Evolutionary conservation across 2,797 vertebrate genomes (phyloP).

Genomic region (Choloepus didactylus): DNA sequence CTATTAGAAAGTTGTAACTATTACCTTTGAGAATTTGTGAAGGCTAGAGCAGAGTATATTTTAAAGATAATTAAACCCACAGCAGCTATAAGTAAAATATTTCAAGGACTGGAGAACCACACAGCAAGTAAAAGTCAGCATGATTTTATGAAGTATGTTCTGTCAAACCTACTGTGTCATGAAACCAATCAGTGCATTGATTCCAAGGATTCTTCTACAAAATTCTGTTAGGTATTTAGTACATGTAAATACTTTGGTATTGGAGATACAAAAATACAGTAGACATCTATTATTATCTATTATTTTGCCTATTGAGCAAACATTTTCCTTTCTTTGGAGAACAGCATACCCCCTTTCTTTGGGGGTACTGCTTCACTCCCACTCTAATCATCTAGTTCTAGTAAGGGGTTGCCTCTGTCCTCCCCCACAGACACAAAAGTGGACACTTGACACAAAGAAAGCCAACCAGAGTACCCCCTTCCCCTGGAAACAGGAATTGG

Average conservation of each 20-base stretch:
- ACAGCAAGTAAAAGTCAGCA: slow-evolving; percentile 34
- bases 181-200: background rate
- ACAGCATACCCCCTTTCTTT: background rate
- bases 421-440: background rate
- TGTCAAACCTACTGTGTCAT: background rate
- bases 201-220: background rate
- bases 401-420: no score
- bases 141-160: background rate
- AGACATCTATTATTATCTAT: background rate
- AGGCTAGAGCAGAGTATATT: background rate
- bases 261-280: background rate
- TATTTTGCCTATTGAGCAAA: background rate
- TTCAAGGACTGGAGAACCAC: slow-evolving; percentile 27
- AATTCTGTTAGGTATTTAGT: slow-evolving; percentile 26
- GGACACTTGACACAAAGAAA: background rate
- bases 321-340: background rate
- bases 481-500: background rate
- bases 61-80: slow-evolving; percentile 41
- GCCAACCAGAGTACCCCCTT: background rate
- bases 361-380: background rate
- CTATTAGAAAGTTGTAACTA: background rate
- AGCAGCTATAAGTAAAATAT: slow-evolving; percentile 38
- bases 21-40: slow-evolving; percentile 23
- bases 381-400: background rate
- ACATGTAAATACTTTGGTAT: background rate